Evolutionary conservation across 2,888 invertebrate species (phyloP), one percentile per base, ranked within the genome.

Genomic region (Tethea ocularis): DNA sequence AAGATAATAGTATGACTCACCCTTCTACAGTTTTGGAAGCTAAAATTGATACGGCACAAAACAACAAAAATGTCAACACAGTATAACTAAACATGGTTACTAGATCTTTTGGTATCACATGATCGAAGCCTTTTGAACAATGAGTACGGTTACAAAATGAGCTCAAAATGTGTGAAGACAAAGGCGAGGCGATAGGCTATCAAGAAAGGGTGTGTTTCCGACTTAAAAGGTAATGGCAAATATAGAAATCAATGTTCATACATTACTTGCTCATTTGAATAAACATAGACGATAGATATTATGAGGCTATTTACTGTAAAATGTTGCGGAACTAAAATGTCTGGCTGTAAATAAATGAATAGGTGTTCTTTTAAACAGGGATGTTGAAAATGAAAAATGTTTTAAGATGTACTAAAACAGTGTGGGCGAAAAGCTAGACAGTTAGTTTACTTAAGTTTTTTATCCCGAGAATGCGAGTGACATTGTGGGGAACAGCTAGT

Each of bases 181-280:
- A 82, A 81, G 81, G 77, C 74, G 72, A 70, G 75, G 68, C 65
- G 69, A 78, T 79, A 80, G 65, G 72, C 84, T 90, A 90, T 91
- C 90, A 63, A 57, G 66, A 74, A 66, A 83, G 84, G 91, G 87
- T 80, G 86, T 83, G 89, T 74, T 86, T 61, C 57, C 57, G 64
- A 88, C 88, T 63, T 84, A 91, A 81, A 89, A 78, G 91, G 92
- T 74, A 74, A 80, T 74, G 72, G 82, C 75, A 87, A 89, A 91
- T 87, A 74, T 60, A 75, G 75, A 82, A 87, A 89, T 88, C 88
- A 84, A 82, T 86, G 83, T 85, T 80, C 83, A 86, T 77, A 87
- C 82, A 85, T 74, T 75, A 77, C 72, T 69, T 65, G 64, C 65
- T 75, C 68, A 68, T 71, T 68, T 72, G 64, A 69, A 63, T 72